Evolutionary conservation across 2,797 vertebrate species (phyloP).

Genomic region (Pangasius mekongensis): DNA sequence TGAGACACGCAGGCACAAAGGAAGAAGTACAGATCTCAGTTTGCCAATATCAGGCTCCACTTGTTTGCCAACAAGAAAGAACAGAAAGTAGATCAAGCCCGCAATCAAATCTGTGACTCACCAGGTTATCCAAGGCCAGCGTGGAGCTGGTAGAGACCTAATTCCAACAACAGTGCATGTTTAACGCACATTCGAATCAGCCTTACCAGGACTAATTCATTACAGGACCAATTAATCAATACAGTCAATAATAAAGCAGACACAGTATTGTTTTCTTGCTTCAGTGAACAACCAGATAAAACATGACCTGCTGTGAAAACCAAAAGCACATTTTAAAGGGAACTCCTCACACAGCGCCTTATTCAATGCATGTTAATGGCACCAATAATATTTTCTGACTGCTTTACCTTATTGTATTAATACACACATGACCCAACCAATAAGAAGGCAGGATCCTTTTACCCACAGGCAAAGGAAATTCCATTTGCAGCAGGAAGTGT

Average conservation of each 20-base stretch:
- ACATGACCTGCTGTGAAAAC: constrained; percentile 12
- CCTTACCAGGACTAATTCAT: neutral
- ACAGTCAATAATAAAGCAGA: constrained; percentile 25
- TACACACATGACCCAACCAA: neutral
- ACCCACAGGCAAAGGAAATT: constrained; percentile 27
- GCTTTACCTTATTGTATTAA: constrained; percentile 26
- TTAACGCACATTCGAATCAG: neutral
- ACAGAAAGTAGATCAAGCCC: constrained; percentile 75
- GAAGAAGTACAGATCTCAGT: constrained; percentile 69
- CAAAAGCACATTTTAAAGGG: constrained; percentile 32
- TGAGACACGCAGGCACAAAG: constrained; percentile 59
- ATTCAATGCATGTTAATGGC: constrained; percentile 22
- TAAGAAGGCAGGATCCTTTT: constrained; percentile 19
- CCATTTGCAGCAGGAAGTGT: constrained; percentile 38
- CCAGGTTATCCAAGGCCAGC: constrained; percentile 52
- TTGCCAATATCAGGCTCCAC: constrained; percentile 67
- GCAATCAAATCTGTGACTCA: constrained; percentile 66
- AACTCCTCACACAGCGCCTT: neutral
- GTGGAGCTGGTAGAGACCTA: constrained; percentile 62
- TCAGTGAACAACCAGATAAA: constrained; percentile 31
- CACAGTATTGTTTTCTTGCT: constrained; percentile 35
- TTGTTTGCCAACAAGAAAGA: constrained; percentile 71
- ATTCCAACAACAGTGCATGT: constrained; percentile 70
- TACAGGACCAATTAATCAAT: neutral
- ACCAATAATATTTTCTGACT: constrained; percentile 45